A percentile compares a stretch with the other conserved stretches of the same genome.
Evolutionary conservation across 1,140 invertebrate species (phyloP).

Genomic region (Drosophila grimshawi): DNA sequence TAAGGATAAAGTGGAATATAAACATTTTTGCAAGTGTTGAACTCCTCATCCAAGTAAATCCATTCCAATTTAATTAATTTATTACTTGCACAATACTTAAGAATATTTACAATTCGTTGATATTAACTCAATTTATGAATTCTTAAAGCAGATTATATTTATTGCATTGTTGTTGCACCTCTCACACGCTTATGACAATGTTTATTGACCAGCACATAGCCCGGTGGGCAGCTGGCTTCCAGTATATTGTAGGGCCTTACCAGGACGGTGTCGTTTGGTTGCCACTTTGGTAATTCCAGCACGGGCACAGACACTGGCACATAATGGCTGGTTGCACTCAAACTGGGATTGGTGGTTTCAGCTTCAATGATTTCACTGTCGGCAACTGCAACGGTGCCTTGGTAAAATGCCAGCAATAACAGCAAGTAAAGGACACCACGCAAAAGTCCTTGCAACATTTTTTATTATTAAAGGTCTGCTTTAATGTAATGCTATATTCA

Average conservation of each 20-base stretch:
- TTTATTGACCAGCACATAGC: slow-evolving; percentile 73
- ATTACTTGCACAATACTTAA: too few relatives aligned
- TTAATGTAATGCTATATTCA: neutral
- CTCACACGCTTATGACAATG: slow-evolving; percentile 71
- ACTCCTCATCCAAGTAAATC: too few relatives aligned
- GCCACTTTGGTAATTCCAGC: slow-evolving; percentile 15
- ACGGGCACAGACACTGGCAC: neutral
- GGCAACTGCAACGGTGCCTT: neutral
- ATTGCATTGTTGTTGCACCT: slow-evolving; percentile 17
- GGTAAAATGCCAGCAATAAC: slow-evolving; percentile 19
- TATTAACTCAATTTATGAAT: neutral
- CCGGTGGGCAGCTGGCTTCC: slow-evolving; percentile 65
- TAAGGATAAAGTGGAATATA: too few relatives aligned
- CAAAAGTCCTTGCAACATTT: slow-evolving; percentile 18
- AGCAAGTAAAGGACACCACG: neutral
- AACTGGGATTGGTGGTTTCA: neutral
- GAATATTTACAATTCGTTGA: neutral
- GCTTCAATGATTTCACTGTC: slow-evolving; percentile 72
- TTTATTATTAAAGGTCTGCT: neutral
- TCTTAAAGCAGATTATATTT: neutral
- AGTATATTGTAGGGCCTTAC: slow-evolving; percentile 75
- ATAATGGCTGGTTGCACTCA: neutral
- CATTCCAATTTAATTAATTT: too few relatives aligned
- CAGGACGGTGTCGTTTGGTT: slow-evolving; percentile 31
- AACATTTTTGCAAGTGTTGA: too few relatives aligned